Percentiles rank a stretch among this genome's conserved stretches.
Evolutionary conservation across 37 sponge, comb jelly and placozoan genomes (phyloP).

Genomic region (Beroe forskalii): DNA sequence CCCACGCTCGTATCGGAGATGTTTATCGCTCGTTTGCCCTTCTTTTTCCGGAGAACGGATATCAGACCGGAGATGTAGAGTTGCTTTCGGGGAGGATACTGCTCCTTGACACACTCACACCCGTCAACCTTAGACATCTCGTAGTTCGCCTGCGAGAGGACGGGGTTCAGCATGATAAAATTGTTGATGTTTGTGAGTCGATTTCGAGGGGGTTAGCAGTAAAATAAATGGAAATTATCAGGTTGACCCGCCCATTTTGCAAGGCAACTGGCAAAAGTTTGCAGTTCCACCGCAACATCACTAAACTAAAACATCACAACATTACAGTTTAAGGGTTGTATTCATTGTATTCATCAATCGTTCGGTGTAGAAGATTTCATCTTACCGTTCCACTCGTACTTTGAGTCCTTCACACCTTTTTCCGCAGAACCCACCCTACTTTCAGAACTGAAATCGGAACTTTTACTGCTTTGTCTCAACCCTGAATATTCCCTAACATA

Average conservation of each 20-base stretch:
- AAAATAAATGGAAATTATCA: background rate
- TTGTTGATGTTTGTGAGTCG: background rate
- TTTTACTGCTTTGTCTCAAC: too few relatives aligned
- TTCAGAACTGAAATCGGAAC: too few relatives aligned
- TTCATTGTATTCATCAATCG: too few relatives aligned
- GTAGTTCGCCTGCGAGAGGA: background rate
- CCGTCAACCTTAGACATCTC: background rate
- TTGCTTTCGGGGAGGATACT: background rate
- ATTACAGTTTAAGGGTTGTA: too few relatives aligned
- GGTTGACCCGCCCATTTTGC: background rate
- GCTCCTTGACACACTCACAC: slow-evolving; percentile 5
- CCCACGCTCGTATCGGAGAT: slow-evolving; percentile 5
- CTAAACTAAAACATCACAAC: too few relatives aligned
- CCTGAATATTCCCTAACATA: too few relatives aligned
- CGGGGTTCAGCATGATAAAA: background rate
- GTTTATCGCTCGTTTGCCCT: background rate
- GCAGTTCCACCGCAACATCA: background rate
- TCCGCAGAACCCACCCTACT: too few relatives aligned
- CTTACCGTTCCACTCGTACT: too few relatives aligned
- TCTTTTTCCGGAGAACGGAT: background rate
- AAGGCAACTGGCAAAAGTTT: background rate
- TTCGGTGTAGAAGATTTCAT: too few relatives aligned
- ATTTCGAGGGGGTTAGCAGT: too few relatives aligned
- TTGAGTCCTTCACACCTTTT: too few relatives aligned
- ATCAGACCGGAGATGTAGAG: background rate